phyloP scores from a whole-genome alignment of 2,888 invertebrate species.

The Dryocosmus kuriphilus region DNA sequence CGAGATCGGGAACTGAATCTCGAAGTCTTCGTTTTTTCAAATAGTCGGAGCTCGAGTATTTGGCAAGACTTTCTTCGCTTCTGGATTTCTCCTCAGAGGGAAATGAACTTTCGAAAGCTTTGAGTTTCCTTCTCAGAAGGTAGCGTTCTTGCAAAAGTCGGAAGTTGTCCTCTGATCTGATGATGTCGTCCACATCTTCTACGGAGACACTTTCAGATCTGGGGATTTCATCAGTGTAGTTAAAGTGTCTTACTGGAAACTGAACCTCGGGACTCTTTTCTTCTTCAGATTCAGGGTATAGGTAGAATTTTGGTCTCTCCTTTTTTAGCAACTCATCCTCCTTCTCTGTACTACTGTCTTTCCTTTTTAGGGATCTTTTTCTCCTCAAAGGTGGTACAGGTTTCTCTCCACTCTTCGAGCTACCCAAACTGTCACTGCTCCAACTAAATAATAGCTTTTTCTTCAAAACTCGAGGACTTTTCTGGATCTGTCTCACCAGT shows the following conservation, averaged over 20 bases:
- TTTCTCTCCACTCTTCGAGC: conserved; percentile 48
- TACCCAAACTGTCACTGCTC: conserved; percentile 50
- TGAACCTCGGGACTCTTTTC: not conserved
- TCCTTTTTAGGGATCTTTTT: conserved; percentile 49
- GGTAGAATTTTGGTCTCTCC: conserved; percentile 34
- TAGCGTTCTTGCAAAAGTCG: conserved; percentile 61
- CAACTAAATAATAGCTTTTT: conserved; percentile 58
- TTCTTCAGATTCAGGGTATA: not conserved
- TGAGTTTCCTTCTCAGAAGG: conserved; percentile 29
- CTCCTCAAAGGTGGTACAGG: conserved; percentile 58
- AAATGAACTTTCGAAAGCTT: conserved; percentile 41
- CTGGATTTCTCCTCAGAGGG: conserved; percentile 43
- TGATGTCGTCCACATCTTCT: conserved; percentile 69
- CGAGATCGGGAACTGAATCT: conserved; percentile 14
- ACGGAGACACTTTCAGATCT: conserved; percentile 66
- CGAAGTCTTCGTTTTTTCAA: conserved; percentile 38
- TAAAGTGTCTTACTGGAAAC: not conserved
- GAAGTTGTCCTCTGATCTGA: conserved; percentile 66
- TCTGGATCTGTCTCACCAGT: conserved; percentile 66
- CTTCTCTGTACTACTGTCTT: conserved; percentile 30
- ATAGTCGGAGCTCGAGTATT: conserved; percentile 29
- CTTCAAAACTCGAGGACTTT: conserved; percentile 60
- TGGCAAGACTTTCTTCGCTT: conserved; percentile 41
- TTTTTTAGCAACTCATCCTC: conserved; percentile 19
- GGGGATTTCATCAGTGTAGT: conserved; percentile 49